Evolutionary conservation across 1,140 invertebrate genomes (phyloP), one percentile per base, ranked within the genome.

Genomic region (Atopsyche davidsoni): DNA sequence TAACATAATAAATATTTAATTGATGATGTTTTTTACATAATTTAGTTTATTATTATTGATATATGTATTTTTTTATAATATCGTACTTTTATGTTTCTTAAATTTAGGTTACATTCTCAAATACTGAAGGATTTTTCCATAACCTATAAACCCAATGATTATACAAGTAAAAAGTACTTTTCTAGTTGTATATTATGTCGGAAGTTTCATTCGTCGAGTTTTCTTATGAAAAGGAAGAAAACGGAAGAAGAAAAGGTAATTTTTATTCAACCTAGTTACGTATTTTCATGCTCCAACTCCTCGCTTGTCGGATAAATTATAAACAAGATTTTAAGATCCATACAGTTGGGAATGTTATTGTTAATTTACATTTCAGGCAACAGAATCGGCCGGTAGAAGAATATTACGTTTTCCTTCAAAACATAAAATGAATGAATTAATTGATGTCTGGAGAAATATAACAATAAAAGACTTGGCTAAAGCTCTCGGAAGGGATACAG

Each of bases 361-460:
- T 25, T 52, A 31, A 51, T 41, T 34, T 34, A 34, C 36, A 9
- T 42, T 46, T 40, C 32, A 71, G 69, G 59, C 55, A 36, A 42
- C 59, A 21, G 65, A 68, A 45, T 68, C 62, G 34, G 46, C 57
- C 41, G 67, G 66, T 1, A 64, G 64, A 43, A 56, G 59, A 47
- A 59, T 68, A 2, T 67, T 73, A 19, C 63, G 65, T 58, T 72
- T 67, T 60, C 61, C 68, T 24, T 65, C 66, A 3, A 72, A 73
- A 60, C 63, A 59, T 9, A 61, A 64, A n/a, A 54, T 62, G 22
- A 35, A 14, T 22, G 62, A 68, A 56, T 63, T 81, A 11, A 64
- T 86, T 4, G 75, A 80, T 44, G 69, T 91, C 47, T 92, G 89
- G 89, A 72, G 75, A 39, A 78, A 83, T 59, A 92, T 92, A 76